Evolutionary conservation across 2,888 invertebrate species (phyloP), one percentile per base, ranked within the genome.

Genomic region (Drosophila atripex): DNA sequence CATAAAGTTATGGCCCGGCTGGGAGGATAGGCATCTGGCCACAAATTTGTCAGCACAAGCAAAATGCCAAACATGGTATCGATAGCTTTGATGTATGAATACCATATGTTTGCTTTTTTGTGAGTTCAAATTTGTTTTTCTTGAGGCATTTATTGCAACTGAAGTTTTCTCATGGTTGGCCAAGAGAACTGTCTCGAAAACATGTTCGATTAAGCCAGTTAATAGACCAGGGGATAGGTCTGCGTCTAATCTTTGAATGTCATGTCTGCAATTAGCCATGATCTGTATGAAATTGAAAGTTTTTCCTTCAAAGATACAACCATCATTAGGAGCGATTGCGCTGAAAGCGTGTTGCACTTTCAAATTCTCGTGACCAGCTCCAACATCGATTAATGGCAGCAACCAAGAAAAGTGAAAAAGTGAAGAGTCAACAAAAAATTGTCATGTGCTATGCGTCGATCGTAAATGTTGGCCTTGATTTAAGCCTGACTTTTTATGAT

Each of bases 61-160:
- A 50, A 41, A 21, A 11, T 18, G 57, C 64, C 64, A 46, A 64
- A 64, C 65, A 52, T 52, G 64, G 64, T 14, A 55, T 55, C 69
- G 83, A 79, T 79, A 82, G 38, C 46, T 25, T 41, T 82, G 76
- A 85, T 79, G 85, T 79, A 79, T 85, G 78, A 85, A 75, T 79
- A 65, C 86, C 79, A 85, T 32, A 23, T 35, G 63, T 63, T 65
- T 45, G 28, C 16, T n/a, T 41, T 41, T 41, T 18, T 41, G n/a
- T 11, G 6, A 16, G 41, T 9, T 41, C 18, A 18, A 41, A 41
- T 41, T 39, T 39, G 39, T 14, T 7, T 7, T 39, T 39, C 8
- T 39, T 39, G 32, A 12, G n/a, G 32, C n/a, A 32, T 32, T 32
- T 32, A 32, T 32, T 32, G 32, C n/a, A 39, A n/a, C 39, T 39